Conservation (phyloP, 1,140 invertebrate species). For the Ceratitis capitata region DNA sequence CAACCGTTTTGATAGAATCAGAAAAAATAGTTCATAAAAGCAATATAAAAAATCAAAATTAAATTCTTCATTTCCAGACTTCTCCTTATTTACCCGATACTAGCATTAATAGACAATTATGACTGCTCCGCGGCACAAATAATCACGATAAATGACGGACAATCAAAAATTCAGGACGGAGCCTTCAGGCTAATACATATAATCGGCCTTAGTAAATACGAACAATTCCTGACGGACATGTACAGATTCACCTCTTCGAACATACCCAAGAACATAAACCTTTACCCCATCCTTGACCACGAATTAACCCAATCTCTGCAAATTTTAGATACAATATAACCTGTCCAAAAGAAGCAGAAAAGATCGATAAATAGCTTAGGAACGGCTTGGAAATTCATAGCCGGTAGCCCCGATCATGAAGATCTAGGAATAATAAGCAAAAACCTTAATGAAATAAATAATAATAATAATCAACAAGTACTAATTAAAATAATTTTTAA, state of each 20-base stretch:
- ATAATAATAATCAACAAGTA: neutral
- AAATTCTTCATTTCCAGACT: neutral
- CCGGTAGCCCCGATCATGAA: neutral
- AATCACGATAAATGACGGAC: neutral
- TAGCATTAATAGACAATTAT: too few relatives aligned
- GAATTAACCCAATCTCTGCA: neutral
- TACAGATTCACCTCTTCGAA: neutral
- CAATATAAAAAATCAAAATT: too few relatives aligned
- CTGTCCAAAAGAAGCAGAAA: neutral
- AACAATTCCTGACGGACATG: neutral
- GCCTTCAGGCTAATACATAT: neutral
- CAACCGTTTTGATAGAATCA: too few relatives aligned
- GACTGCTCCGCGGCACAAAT: too few relatives aligned
- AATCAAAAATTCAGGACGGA: neutral
- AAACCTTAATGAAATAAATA: neutral
- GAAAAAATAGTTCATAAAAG: too few relatives aligned
- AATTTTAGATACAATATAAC: neutral
- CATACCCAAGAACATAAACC: neutral
- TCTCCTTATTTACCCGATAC: neutral
- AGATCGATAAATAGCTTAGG: neutral
- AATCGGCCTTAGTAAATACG: neutral
- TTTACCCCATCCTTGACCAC: neutral
- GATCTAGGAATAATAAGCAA: neutral
- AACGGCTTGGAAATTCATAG: neutral
- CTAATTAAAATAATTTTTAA: neutral